Evolutionary conservation across 2,888 invertebrate genomes (phyloP).

Genomic region (Eupithecia insigniata): DNA sequence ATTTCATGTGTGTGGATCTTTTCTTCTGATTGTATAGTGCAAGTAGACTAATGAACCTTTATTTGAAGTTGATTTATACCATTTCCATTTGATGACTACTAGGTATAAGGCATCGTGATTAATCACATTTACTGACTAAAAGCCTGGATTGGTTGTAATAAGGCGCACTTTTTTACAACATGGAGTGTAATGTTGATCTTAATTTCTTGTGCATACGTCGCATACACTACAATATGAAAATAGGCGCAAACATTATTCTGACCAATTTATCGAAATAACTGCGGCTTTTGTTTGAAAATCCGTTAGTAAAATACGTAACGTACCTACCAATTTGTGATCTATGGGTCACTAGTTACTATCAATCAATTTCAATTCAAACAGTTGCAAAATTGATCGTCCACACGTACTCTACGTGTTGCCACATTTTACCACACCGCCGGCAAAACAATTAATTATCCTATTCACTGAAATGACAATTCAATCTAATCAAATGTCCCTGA

Average conservation of each 20-base stretch:
- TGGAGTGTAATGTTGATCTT: neutral
- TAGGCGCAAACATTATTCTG: neutral
- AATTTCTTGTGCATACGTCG: neutral
- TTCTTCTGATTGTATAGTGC: no score
- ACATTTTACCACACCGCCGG: conserved; percentile 26
- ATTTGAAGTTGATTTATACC: neutral
- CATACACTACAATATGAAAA: neutral
- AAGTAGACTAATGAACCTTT: no score
- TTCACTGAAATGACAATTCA: conserved; percentile 26
- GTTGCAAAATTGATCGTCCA: neutral
- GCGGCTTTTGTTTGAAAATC: neutral
- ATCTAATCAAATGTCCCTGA: conserved; percentile 49
- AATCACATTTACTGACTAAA: no score
- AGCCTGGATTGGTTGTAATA: no score
- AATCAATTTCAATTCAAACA: conserved; percentile 12
- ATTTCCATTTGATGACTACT: neutral
- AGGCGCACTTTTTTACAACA: no score
- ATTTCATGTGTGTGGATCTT: no score
- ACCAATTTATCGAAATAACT: neutral
- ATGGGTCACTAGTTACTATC: neutral
- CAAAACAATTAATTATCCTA: conserved; percentile 38
- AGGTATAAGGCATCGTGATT: no score
- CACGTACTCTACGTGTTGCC: conserved; percentile 3
- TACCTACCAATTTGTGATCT: neutral
- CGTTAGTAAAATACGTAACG: neutral